Base-by-base conservation (phyloP, 2,888 invertebrate genomes). In the Nebria brevicollis region DNA sequence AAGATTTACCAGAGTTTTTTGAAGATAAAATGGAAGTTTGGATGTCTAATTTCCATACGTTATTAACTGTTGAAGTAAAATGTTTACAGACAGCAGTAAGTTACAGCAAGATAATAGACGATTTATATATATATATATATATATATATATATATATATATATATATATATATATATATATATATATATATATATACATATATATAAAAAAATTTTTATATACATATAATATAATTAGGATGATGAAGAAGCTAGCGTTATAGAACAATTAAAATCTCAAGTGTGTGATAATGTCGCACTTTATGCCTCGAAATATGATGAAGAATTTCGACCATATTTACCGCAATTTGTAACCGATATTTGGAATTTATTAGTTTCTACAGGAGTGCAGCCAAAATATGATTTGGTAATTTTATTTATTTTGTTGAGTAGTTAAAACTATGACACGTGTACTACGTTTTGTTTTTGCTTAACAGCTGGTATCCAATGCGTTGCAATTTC, bases 251-350 rank as follows among this genome's bases (percentile, higher is more conserved):
- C 97, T 0, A 97, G 98, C 0, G 91, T 97, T 1, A 90, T 98
- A 86, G 98, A 98, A 87, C 95, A 97, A 86, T 91, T 98, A 0
- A 95, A 97, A 84, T 96, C 98, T 0, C 98, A 98, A 90, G 95
- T 99, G 65, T 99, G 99, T 89, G 98, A 98, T 88, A 98, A 98
- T 87, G 94, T 98, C 11, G 93, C 95, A 0, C 90, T 99, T 79
- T 99, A 98, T 89, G 98, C 99, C 0, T 96, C 97, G 86, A 98
- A 98, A 87, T 99, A 99, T 86, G 98, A 98, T 87, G 99, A 99
- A 89, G 99, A 99, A 88, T 99, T 99, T 89, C 93, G 93, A 11
- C 94, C 95, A 0, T 97, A 95, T 89, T 93, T 99, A 84, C 95
- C 96, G 0, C 93, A 92, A 81, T 99, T 99, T 90, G 98, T 99